Conservation (phyloP, 2,888 invertebrate genomes). For the Stenurella melanura region DNA sequence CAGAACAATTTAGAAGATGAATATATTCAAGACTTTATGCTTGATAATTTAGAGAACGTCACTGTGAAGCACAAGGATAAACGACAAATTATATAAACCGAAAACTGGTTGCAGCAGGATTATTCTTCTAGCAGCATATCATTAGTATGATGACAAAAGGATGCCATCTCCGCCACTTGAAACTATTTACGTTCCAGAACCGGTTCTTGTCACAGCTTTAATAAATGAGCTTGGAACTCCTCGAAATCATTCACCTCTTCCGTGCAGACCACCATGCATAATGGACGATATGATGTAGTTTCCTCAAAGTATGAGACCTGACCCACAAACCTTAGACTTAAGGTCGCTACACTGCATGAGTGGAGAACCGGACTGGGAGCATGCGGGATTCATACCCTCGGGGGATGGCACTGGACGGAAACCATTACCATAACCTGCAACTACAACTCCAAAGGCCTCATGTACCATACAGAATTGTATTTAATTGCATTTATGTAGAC, state of each 20-base stretch:
- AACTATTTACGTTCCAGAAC: constrained; percentile 76
- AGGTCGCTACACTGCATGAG: constrained; percentile 82
- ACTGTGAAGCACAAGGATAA: constrained; percentile 87
- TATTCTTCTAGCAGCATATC: constrained; percentile 55
- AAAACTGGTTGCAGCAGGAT: constrained; percentile 61
- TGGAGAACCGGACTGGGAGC: constrained; percentile 81
- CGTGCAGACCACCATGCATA: constrained; percentile 75
- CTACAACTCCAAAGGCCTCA: no score
- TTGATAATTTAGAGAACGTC: constrained; percentile 88
- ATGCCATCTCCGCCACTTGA: constrained; percentile 79
- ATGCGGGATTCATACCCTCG: constrained; percentile 73
- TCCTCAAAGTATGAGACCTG: constrained; percentile 81
- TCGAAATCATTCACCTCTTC: constrained; percentile 73
- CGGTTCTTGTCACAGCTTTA: constrained; percentile 71
- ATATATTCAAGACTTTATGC: constrained; percentile 93
- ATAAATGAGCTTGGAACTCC: constrained; percentile 86
- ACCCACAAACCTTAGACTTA: constrained; percentile 85
- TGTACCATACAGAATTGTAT: no score
- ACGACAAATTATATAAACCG: constrained; percentile 62
- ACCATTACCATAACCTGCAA: constrained; percentile 62
- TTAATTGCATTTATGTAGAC: no score
- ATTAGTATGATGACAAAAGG: constrained; percentile 74
- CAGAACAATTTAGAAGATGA: constrained; percentile 88
- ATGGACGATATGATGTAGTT: constrained; percentile 88
- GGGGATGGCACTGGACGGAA: constrained; percentile 68